Evolutionary conservation across 2,888 invertebrate species (phyloP).

Genomic region (Cephus nigrinus): DNA sequence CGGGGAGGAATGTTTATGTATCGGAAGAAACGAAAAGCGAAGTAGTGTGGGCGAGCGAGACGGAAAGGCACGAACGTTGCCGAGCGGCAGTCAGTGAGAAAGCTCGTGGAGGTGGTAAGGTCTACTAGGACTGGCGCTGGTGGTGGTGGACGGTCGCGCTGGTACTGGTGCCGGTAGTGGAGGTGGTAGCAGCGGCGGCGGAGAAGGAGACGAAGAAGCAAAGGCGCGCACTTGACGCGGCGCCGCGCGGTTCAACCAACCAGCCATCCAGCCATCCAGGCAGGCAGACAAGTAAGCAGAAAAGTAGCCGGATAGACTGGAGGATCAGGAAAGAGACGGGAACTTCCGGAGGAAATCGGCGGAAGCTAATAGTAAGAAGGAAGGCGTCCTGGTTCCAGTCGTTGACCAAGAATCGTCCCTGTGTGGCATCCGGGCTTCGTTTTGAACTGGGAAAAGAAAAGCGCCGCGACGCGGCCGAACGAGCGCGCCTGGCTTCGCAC

Average conservation of each 20-base stretch:
- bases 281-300: neutral
- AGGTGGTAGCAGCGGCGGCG: neutral
- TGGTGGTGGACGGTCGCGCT: neutral
- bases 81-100: conserved; percentile 34
- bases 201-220: conserved; percentile 20
- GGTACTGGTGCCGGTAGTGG: neutral
- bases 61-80: conserved; percentile 51
- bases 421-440: neutral
- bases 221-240: conserved; percentile 27
- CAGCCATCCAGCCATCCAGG: neutral
- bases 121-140: neutral
- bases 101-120: neutral
- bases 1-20: conserved; percentile 46
- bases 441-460: neutral
- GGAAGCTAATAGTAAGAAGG: neutral
- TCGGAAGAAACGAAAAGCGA: conserved; percentile 47
- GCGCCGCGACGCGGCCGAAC: neutral
- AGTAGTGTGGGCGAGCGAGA: conserved; percentile 20
- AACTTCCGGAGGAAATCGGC: neutral
- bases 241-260: conserved; percentile 12
- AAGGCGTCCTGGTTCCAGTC: neutral
- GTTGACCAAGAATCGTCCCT: neutral
- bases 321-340: neutral
- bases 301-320: neutral
- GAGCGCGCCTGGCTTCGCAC: neutral